Evolutionary conservation across 1,140 invertebrate species (phyloP).

Genomic region (Phenacoccus solenopsis): DNA sequence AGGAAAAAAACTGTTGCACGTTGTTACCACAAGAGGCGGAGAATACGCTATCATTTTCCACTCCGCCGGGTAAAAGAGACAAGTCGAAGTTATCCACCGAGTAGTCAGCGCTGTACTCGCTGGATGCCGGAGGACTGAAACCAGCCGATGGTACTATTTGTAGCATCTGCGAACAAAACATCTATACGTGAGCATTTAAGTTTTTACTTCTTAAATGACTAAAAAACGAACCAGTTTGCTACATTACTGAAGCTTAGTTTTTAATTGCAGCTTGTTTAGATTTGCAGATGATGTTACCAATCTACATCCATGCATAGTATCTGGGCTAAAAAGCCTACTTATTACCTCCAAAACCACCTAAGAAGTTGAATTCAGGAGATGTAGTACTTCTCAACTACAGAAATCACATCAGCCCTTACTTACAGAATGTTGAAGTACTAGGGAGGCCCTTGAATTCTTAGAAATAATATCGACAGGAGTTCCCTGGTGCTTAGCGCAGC

Average conservation of each 20-base stretch:
- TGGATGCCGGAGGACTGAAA: conserved; percentile 49
- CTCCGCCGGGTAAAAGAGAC: conserved; percentile 50
- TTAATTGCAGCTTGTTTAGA: no score
- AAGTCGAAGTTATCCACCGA: conserved; percentile 56
- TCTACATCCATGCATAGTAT: no score
- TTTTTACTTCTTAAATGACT: neutral
- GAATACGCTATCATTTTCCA: conserved; percentile 33
- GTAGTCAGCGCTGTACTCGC: conserved; percentile 45
- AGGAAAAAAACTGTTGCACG: conserved; percentile 36
- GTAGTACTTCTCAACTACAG: no score
- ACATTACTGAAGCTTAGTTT: neutral
- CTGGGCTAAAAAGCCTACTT: neutral
- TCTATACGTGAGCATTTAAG: neutral
- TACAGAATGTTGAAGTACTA: no score
- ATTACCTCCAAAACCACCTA: neutral
- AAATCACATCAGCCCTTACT: no score
- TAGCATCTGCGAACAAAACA: conserved; percentile 53
- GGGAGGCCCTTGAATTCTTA: no score
- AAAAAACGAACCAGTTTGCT: neutral
- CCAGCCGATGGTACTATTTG: conserved; percentile 58
- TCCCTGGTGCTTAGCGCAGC: no score
- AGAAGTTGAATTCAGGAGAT: no score
- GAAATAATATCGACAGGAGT: no score
- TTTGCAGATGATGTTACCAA: no score
- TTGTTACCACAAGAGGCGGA: conserved; percentile 38